A percentile compares a stretch with the other conserved stretches of the same genome.
These are phyloP conservation scores for Doryteuthis pealeii DNA, from an alignment of 1,140 invertebrate genomes.

Conservation along the genomic window DNA sequence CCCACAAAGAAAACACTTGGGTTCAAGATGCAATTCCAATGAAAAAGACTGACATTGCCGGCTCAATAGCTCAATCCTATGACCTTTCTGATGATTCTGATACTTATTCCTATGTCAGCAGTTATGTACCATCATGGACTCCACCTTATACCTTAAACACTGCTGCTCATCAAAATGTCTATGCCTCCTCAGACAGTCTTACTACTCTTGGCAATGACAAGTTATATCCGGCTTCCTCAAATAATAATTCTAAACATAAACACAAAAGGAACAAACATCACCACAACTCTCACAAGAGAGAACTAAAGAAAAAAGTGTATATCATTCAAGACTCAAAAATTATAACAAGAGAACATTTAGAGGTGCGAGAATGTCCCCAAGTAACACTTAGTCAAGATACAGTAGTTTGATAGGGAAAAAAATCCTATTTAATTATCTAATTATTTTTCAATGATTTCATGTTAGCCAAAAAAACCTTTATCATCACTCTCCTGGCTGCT, in stretches of 20 bases:
- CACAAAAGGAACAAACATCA: neutral
- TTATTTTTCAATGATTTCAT: no score
- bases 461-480: no score
- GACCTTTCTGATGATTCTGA: slow-evolving; percentile 34
- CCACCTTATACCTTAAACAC: slow-evolving; percentile 15
- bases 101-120: slow-evolving; percentile 38
- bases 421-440: no score
- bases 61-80: slow-evolving; percentile 40
- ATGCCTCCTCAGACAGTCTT: slow-evolving; percentile 18
- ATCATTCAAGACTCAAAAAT: slow-evolving; percentile 10
- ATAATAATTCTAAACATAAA: neutral
- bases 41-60: slow-evolving; percentile 33
- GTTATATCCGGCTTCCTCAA: slow-evolving; percentile 24
- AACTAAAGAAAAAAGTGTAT: slow-evolving; percentile 14
- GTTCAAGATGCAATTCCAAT: slow-evolving; percentile 23
- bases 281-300: slow-evolving; percentile 8
- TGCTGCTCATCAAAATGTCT: slow-evolving; percentile 6
- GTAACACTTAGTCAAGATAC: no score
- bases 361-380: no score
- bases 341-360: no score
- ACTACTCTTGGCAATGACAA: slow-evolving; percentile 34
- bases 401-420: no score
- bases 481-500: no score
- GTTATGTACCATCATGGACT: slow-evolving; percentile 24
- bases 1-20: slow-evolving; percentile 19